phyloP scores from a whole-genome alignment of 35 echinoderm and acorn worm species.

The Eucidaris tribuloides region DNA sequence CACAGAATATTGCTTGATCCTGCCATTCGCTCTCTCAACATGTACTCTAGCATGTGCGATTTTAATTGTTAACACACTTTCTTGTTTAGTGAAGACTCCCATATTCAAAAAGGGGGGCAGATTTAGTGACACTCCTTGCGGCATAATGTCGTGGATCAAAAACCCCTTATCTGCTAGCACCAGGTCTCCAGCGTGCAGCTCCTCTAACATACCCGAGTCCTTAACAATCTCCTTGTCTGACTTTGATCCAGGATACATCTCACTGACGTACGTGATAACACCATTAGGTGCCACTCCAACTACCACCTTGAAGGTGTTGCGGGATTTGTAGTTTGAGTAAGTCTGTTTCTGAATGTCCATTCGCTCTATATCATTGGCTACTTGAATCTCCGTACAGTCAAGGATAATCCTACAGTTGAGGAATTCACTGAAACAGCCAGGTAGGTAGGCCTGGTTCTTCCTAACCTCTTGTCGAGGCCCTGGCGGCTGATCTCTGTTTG shows the following conservation, averaged over 20 bases:
- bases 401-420: too few relatives aligned
- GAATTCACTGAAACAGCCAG: too few relatives aligned
- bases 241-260: conserved; percentile 26
- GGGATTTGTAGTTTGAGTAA: too few relatives aligned
- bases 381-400: too few relatives aligned
- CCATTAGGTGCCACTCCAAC: conserved; percentile 53
- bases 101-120: conserved; percentile 29
- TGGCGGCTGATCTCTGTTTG: too few relatives aligned
- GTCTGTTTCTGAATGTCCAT: too few relatives aligned
- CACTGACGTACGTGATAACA: conserved; percentile 17
- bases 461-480: too few relatives aligned
- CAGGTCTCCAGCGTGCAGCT: conserved; percentile 19
- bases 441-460: too few relatives aligned
- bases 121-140: conserved; percentile 25
- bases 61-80: neutral
- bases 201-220: conserved; percentile 9
- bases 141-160: conserved; percentile 27
- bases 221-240: conserved; percentile 34
- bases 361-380: too few relatives aligned
- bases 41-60: conserved; percentile 18
- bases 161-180: conserved; percentile 49
- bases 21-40: conserved; percentile 35
- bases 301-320: conserved; percentile 26
- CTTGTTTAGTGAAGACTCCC: neutral
- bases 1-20: conserved; percentile 5